Evolutionary conservation across 2,888 invertebrate genomes (phyloP).

Genomic region (Brassicogethes aeneus): DNA sequence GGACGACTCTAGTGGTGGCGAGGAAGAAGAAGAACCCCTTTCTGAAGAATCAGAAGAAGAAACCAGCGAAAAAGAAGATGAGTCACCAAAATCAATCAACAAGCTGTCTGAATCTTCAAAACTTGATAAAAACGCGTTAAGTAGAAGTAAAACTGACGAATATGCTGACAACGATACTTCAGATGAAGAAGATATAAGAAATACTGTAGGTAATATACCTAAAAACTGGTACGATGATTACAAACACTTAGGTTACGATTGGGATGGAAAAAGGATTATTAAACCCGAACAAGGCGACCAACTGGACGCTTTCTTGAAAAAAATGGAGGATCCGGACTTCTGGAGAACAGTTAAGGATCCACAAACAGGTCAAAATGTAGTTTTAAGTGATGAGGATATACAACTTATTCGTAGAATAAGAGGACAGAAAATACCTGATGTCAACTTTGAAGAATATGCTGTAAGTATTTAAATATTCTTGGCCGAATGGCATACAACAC

Average conservation of each 20-base stretch:
- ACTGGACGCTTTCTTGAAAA: constrained; percentile 87
- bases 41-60: constrained; percentile 8
- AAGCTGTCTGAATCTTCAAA: constrained; percentile 10
- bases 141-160: constrained; percentile 44
- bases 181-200: constrained; percentile 89
- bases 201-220: constrained; percentile 94
- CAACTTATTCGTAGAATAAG: constrained; percentile 75
- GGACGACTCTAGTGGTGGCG: constrained; percentile 40
- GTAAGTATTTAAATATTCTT: constrained; percentile 44
- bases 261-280: constrained; percentile 78
- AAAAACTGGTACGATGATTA: constrained; percentile 97
- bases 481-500: constrained; percentile 48
- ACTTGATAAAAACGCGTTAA: constrained; percentile 17
- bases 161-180: constrained; percentile 80
- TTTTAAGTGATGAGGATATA: constrained; percentile 80
- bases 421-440: constrained; percentile 69
- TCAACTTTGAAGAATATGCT: constrained; percentile 68
- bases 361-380: constrained; percentile 88
- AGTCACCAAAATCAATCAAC: neutral
- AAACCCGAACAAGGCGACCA: constrained; percentile 82
- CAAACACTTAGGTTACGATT: constrained; percentile 82
- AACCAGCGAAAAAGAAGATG: constrained; percentile 6
- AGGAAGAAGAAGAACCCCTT: constrained; percentile 12
- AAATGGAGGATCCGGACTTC: constrained; percentile 92
- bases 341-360: constrained; percentile 95